phyloP scores from a whole-genome alignment of 2,888 invertebrate species.

The Bruchidius siliquastri region DNA sequence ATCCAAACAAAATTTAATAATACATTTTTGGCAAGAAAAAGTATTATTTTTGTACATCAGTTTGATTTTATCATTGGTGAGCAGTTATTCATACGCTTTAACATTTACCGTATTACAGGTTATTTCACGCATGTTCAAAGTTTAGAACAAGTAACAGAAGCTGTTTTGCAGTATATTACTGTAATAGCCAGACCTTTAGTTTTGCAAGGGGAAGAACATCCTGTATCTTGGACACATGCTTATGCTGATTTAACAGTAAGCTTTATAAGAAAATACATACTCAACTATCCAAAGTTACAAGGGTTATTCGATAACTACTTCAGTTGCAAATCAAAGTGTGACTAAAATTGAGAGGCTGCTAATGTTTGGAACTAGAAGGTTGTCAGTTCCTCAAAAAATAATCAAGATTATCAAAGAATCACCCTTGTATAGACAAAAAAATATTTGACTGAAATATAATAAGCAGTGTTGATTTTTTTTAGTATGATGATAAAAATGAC shows the following conservation, averaged over 20 bases:
- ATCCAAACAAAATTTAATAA: too few relatives aligned
- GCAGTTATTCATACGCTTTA: too few relatives aligned
- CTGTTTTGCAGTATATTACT: slow-evolving; percentile 92
- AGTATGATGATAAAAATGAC: slow-evolving; percentile 38
- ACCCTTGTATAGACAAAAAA: background rate
- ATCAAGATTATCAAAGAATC: too few relatives aligned
- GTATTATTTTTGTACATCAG: too few relatives aligned
- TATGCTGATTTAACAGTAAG: slow-evolving; percentile 81
- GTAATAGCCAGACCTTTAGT: slow-evolving; percentile 86
- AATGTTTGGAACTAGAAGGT: too few relatives aligned
- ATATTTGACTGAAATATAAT: background rate
- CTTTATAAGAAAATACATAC: slow-evolving; percentile 6
- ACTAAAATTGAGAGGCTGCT: too few relatives aligned
- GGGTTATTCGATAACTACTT: too few relatives aligned
- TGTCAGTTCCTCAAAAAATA: too few relatives aligned
- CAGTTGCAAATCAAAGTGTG: too few relatives aligned
- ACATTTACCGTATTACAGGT: too few relatives aligned
- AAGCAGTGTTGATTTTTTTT: slow-evolving; percentile 17
- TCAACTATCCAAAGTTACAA: background rate
- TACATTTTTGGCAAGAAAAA: too few relatives aligned
- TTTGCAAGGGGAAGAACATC: slow-evolving; percentile 67
- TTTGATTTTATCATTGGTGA: too few relatives aligned
- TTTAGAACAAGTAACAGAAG: slow-evolving; percentile 91
- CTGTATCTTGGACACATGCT: slow-evolving; percentile 92
- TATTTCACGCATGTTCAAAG: slow-evolving; percentile 92